Conservation (phyloP, 1,140 invertebrate species). For the Aphaenogaster rudis region DNA sequence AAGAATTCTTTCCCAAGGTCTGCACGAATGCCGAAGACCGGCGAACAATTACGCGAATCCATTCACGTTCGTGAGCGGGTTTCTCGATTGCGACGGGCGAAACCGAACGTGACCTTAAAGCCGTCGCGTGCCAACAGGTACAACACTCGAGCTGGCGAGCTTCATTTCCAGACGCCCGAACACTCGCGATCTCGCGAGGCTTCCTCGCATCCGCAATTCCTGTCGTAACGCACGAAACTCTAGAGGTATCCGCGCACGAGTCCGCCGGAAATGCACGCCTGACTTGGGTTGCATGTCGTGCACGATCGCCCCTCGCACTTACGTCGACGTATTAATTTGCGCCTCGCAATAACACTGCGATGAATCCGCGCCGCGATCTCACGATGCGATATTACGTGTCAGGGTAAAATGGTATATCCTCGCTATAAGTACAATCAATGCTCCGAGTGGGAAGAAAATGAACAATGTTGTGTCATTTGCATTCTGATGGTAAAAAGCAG, state of each 20-base stretch:
- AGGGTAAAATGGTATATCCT: conserved; percentile 20
- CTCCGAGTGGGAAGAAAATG: background rate
- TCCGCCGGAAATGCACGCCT: conserved; percentile 54
- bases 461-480: background rate
- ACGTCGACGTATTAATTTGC: conserved; percentile 46
- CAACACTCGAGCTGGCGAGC: conserved; percentile 53
- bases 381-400: background rate
- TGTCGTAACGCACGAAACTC: conserved; percentile 59
- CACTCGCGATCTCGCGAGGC: conserved; percentile 64
- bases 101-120: conserved; percentile 68
- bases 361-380: background rate
- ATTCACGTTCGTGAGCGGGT: conserved; percentile 51
- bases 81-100: conserved; percentile 20
- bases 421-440: background rate
- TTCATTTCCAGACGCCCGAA: conserved; percentile 65
- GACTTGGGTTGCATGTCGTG: conserved; percentile 46
- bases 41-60: conserved; percentile 44
- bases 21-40: conserved; percentile 22
- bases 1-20: conserved; percentile 36
- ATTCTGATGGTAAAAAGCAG: background rate
- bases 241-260: background rate
- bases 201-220: conserved; percentile 63
- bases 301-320: conserved; percentile 30
- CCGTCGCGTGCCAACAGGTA: conserved; percentile 74
- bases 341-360: conserved; percentile 35